phyloP scores from a whole-genome alignment of 2,888 invertebrate genomes.

The Cosmopolites sordidus region DNA sequence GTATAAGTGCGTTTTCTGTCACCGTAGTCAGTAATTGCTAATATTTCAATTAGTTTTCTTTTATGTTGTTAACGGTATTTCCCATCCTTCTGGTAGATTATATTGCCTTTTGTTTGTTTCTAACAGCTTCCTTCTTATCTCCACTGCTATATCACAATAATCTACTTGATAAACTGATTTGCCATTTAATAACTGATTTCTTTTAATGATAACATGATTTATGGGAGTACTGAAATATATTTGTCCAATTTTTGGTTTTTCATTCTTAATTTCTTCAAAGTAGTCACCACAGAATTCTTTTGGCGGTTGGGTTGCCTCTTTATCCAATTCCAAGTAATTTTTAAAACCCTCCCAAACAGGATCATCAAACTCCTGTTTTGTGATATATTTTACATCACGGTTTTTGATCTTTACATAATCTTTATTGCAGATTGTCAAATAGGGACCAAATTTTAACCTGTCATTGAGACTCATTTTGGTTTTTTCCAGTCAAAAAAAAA shows the following conservation, averaged over 20 bases:
- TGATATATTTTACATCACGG: not conserved
- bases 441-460: slow-evolving; percentile 20
- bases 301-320: slow-evolving; percentile 22
- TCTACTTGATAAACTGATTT: slow-evolving; percentile 34
- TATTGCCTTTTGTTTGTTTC: slow-evolving; percentile 20
- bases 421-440: slow-evolving; percentile 29
- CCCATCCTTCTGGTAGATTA: slow-evolving; percentile 30
- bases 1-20: too few relatives aligned
- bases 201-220: slow-evolving; percentile 28
- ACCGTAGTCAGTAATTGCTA: too few relatives aligned
- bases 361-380: slow-evolving; percentile 32
- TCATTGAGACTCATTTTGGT: slow-evolving; percentile 8
- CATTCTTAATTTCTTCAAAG: slow-evolving; percentile 30
- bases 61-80: slow-evolving; percentile 33
- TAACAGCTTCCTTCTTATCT: slow-evolving; percentile 27
- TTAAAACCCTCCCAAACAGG: slow-evolving; percentile 32
- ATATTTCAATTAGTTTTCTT: too few relatives aligned
- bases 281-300: slow-evolving; percentile 30
- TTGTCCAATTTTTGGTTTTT: slow-evolving; percentile 27
- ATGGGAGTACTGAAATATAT: slow-evolving; percentile 31
- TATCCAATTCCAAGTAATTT: slow-evolving; percentile 31
- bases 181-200: slow-evolving; percentile 27
- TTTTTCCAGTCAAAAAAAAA: too few relatives aligned
- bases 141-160: slow-evolving; percentile 34
- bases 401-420: slow-evolving; percentile 23